Conservation (phyloP, 2,797 vertebrate genomes). For the Ambastaia sidthimunki region DNA sequence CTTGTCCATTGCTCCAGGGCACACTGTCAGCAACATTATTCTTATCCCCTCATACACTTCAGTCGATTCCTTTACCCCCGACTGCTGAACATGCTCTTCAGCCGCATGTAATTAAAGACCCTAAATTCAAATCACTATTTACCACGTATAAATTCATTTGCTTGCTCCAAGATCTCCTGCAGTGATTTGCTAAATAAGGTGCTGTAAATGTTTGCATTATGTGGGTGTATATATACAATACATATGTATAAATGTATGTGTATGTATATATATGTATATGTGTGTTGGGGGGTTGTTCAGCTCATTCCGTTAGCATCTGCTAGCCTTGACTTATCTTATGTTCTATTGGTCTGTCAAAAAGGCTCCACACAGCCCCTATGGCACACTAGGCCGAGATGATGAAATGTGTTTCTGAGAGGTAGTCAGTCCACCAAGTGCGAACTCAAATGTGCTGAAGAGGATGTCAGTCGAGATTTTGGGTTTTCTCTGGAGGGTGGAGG, state of each 20-base stretch:
- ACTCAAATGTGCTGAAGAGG: slow-evolving; percentile 47
- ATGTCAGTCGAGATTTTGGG: slow-evolving; percentile 37
- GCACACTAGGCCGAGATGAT: slow-evolving; percentile 49
- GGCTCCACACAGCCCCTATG: slow-evolving; percentile 25
- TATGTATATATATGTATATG: background rate
- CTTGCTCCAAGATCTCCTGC: slow-evolving; percentile 31
- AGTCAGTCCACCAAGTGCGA: slow-evolving; percentile 46
- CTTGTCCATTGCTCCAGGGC: slow-evolving; percentile 47
- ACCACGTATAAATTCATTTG: slow-evolving; percentile 54
- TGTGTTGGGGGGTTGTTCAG: background rate
- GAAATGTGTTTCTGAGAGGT: slow-evolving; percentile 52
- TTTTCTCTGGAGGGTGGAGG: background rate
- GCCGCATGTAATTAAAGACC: slow-evolving; percentile 61
- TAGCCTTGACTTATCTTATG: slow-evolving; percentile 46
- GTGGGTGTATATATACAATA: background rate
- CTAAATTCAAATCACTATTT: slow-evolving; percentile 59
- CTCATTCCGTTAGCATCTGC: slow-evolving; percentile 46
- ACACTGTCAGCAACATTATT: slow-evolving; percentile 59
- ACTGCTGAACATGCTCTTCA: slow-evolving; percentile 63
- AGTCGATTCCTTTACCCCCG: slow-evolving; percentile 50
- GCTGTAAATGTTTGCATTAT: background rate
- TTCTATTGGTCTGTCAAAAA: slow-evolving; percentile 42
- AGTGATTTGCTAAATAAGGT: slow-evolving; percentile 35
- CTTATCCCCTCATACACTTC: slow-evolving; percentile 29
- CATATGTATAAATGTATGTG: background rate